Conservation (phyloP, 2,888 invertebrate genomes). For the Ceriagrion tenellum region DNA sequence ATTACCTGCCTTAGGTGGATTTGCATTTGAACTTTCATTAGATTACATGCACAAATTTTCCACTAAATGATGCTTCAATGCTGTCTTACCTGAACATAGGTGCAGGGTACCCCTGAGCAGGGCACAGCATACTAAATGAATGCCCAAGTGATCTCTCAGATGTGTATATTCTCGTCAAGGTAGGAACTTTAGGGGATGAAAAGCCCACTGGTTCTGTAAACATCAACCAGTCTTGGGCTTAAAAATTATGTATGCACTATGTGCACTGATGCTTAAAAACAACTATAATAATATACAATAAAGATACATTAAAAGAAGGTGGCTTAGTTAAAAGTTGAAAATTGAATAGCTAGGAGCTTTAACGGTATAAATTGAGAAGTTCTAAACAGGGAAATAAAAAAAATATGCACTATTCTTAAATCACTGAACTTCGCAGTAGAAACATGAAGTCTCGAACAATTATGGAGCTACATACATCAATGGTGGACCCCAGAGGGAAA, state of each 20-base stretch:
- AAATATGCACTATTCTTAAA: not conserved
- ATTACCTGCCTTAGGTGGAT: not conserved
- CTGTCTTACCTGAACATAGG: constrained; percentile 80
- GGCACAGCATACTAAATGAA: constrained; percentile 77
- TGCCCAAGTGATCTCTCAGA: constrained; percentile 71
- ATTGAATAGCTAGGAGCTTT: not conserved
- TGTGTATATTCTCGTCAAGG: constrained; percentile 54
- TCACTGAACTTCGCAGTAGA: too few species aligned
- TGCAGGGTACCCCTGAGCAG: constrained; percentile 81
- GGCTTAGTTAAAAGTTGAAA: not conserved
- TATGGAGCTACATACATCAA: too few species aligned
- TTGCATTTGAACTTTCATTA: not conserved
- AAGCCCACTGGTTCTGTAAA: constrained; percentile 73
- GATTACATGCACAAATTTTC: not conserved
- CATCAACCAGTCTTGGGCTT: constrained; percentile 62
- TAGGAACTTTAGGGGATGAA: constrained; percentile 73
- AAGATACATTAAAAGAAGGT: not conserved
- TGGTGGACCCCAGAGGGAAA: too few species aligned
- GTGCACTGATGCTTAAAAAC: not conserved
- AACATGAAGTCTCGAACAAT: too few species aligned
- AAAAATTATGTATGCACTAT: not conserved
- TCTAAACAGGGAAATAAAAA: not conserved
- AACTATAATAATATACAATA: not conserved
- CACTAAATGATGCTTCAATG: not conserved
- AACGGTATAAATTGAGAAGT: not conserved